Conservation (phyloP, 2,888 invertebrate genomes). For the Mythimna vitellina region DNA sequence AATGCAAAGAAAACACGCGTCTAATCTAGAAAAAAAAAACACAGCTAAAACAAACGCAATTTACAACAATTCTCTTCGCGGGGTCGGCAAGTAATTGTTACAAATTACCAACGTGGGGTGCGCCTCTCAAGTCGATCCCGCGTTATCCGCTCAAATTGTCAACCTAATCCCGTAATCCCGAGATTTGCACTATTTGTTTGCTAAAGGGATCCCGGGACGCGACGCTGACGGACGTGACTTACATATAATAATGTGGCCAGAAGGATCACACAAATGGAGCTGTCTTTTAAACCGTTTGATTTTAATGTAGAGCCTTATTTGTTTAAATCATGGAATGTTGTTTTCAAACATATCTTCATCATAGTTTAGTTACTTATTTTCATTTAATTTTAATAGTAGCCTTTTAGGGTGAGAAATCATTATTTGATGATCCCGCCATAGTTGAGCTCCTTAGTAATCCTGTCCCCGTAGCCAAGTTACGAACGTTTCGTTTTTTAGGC, state of each 20-base stretch:
- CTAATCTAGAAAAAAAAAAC: constrained; percentile 41
- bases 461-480: too few relatives aligned
- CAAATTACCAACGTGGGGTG: constrained; percentile 78
- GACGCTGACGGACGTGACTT: constrained; percentile 80
- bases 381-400: too few relatives aligned
- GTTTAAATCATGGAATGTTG: too few relatives aligned
- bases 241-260: constrained; percentile 64
- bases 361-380: too few relatives aligned
- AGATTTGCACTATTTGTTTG: constrained; percentile 81
- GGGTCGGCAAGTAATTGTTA: constrained; percentile 82
- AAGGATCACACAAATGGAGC: constrained; percentile 42
- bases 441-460: too few relatives aligned
- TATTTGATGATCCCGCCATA: too few relatives aligned
- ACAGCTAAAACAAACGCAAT: constrained; percentile 53
- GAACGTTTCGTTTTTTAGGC: too few relatives aligned
- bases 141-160: constrained; percentile 83
- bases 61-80: constrained; percentile 64
- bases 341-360: too few relatives aligned
- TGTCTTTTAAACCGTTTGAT: constrained; percentile 27
- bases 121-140: constrained; percentile 75
- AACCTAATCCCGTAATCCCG: constrained; percentile 81
- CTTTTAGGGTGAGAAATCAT: too few relatives aligned
- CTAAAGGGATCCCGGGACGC: constrained; percentile 83
- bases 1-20: constrained; percentile 8
- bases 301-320: neutral